Evolutionary conservation across 2,113 vertebrate species (phyloP).

Genomic region (Thalassarche chlororhynchos): DNA sequence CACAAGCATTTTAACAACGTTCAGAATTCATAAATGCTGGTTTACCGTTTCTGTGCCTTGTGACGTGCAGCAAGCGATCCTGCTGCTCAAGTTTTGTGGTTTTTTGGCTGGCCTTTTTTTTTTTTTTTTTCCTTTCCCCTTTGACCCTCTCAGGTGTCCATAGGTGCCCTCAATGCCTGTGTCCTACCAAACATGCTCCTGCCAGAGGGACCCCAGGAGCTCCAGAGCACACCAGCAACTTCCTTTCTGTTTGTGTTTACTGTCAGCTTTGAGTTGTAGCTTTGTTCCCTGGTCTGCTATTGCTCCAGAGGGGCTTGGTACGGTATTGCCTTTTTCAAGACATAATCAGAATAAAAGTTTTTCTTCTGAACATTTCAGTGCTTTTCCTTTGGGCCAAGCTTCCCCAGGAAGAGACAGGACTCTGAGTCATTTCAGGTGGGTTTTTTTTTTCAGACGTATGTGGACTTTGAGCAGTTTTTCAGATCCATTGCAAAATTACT

Average conservation of each 20-base stretch:
- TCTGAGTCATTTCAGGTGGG: conserved; percentile 48
- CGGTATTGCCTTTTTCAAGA: background rate
- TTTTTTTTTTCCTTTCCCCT: too few relatives aligned
- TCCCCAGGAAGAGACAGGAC: conserved; percentile 58
- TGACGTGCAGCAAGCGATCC: background rate
- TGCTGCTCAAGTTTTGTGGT: accelerated
- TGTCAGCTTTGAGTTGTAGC: background rate
- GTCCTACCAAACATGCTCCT: background rate
- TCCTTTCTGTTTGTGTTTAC: background rate
- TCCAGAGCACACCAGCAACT: background rate
- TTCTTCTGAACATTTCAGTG: conserved; percentile 42
- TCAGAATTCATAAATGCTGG: accelerated
- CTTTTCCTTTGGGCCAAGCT: conserved; percentile 54
- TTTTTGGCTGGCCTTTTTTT: background rate
- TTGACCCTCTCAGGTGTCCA: background rate
- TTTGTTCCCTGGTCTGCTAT: background rate
- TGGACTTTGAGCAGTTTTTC: background rate
- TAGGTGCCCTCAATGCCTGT: background rate
- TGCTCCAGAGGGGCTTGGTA: background rate
- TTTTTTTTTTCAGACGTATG: background rate
- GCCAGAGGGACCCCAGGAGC: background rate
- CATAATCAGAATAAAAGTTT: conserved; percentile 22
- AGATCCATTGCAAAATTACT: background rate
- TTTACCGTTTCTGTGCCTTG: background rate
- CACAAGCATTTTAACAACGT: accelerated